Evolutionary conservation across 2,888 invertebrate species (phyloP).

Genomic region (Azorinus chamasolen): DNA sequence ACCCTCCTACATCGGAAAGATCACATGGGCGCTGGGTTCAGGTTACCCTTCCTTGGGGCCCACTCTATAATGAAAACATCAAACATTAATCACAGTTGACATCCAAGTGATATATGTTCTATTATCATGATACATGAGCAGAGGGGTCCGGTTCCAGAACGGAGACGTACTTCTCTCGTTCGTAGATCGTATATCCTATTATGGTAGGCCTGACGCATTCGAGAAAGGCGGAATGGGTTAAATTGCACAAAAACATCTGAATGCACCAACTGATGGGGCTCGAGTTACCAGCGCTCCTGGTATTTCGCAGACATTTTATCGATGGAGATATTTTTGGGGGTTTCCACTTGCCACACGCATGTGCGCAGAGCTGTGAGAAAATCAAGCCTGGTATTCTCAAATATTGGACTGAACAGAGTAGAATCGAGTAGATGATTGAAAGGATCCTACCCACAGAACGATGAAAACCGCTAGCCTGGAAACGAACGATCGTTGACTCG

Average conservation of each 20-base stretch:
- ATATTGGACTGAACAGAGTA: no score
- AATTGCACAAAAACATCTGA: conserved; percentile 63
- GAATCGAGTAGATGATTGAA: no score
- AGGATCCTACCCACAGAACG: no score
- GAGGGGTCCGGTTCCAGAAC: conserved; percentile 33
- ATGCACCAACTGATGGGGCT: conserved; percentile 56
- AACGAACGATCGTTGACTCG: no score
- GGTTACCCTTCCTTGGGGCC: conserved; percentile 5
- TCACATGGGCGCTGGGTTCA: conserved; percentile 7
- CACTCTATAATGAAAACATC: conserved; percentile 58
- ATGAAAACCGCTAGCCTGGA: no score
- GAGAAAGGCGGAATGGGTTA: conserved; percentile 49
- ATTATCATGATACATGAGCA: conserved; percentile 61
- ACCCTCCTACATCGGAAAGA: conserved; percentile 11
- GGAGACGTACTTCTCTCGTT: conserved; percentile 51
- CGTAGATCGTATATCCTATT: conserved; percentile 57
- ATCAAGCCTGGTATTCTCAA: no score
- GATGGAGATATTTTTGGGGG: conserved; percentile 61
- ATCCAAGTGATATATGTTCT: conserved; percentile 58
- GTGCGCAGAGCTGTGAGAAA: conserved; percentile 1
- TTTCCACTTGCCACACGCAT: conserved; percentile 61
- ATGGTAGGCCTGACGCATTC: conserved; percentile 40
- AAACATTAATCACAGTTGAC: conserved; percentile 69
- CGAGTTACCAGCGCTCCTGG: conserved; percentile 49
- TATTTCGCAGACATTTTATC: conserved; percentile 64